Base-by-base conservation (phyloP, 2,113 vertebrate genomes). In the Mesocricetus auratus region DNA sequence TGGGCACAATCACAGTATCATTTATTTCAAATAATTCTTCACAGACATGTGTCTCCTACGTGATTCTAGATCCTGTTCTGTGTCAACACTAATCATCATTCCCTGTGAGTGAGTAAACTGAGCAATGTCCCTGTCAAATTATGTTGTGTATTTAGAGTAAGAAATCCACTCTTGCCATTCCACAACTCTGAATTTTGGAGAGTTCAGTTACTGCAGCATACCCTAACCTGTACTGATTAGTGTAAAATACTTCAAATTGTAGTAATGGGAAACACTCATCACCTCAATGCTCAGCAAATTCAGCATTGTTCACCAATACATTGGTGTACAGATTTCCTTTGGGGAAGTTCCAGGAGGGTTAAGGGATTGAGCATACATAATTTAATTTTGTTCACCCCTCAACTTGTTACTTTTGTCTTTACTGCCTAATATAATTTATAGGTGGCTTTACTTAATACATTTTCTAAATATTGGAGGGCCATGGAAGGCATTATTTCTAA, bases 381-480 rank as follows among this genome's bases (percentile, higher is more conserved):
- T 2, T 47, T 73, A 66, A 42, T 64, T 92, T 88, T 68, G 47
- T 5, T 50, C 79, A 21, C 62, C 24, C 60, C 53, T 64, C 22
- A 87, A 7, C 45, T 77, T 83, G 58, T n/a, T 74, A 47, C 13
- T 66, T 89, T 89, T 86, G 69, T 78, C 53, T 91, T 94, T 94
- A 64, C 47, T 68, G 7, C 5, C 4, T 45, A 83, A 1, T 82
- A 11, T 56, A 87, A 87, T 21, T 22, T 86, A 42, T 6, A 39
- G 47, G 10, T 87, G 53, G 47, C 89, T 96, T 95, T 94, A 29
- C 77, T 92, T 39, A 78, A 66, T 64, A 85, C 16, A 10, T 36
- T 92, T 50, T 50, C 31, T 95, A 86, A 93, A 75, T 94, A 86
- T 82, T 86, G 94, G 66, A 89, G 26, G 42, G 78, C 53, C 53